phyloP scores from a whole-genome alignment of 2,797 vertebrate genomes.

The Hippocampus kuda region DNA sequence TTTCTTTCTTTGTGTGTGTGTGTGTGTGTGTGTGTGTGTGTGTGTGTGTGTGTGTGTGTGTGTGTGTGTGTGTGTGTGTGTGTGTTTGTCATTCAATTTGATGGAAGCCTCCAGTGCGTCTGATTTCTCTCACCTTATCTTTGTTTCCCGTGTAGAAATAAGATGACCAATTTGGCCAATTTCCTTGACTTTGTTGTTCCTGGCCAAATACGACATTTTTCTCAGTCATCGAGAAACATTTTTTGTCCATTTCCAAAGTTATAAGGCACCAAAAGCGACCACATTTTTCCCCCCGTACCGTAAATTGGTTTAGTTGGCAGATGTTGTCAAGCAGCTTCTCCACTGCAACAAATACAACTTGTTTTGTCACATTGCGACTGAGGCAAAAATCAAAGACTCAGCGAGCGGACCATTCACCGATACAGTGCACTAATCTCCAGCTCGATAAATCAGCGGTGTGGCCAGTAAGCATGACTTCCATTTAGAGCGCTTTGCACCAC shows the following conservation, averaged over 20 bases:
- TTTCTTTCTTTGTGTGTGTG: no score
- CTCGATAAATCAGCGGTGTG: constrained; percentile 52
- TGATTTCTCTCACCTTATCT: no score
- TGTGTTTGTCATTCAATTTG: not conserved
- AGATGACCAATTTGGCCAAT: no score
- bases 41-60: no score
- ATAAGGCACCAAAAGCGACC: no score
- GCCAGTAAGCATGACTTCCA: constrained; percentile 59
- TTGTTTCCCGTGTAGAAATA: no score
- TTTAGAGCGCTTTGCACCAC: constrained; percentile 45
- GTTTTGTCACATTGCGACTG: not conserved
- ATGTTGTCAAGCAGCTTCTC: not conserved
- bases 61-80: no score
- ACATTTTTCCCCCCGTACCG: not conserved
- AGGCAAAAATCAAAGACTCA: not conserved
- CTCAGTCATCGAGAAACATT: no score
- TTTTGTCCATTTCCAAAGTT: no score
- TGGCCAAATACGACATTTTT: no score
- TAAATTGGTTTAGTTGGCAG: not conserved
- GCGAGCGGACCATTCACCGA: constrained; percentile 26
- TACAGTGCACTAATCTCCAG: constrained; percentile 47
- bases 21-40: no score
- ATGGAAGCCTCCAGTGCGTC: not conserved
- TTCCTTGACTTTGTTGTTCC: no score
- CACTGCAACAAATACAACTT: not conserved